Base-by-base conservation (phyloP, 2,888 invertebrate species). In the Antitype chi region DNA sequence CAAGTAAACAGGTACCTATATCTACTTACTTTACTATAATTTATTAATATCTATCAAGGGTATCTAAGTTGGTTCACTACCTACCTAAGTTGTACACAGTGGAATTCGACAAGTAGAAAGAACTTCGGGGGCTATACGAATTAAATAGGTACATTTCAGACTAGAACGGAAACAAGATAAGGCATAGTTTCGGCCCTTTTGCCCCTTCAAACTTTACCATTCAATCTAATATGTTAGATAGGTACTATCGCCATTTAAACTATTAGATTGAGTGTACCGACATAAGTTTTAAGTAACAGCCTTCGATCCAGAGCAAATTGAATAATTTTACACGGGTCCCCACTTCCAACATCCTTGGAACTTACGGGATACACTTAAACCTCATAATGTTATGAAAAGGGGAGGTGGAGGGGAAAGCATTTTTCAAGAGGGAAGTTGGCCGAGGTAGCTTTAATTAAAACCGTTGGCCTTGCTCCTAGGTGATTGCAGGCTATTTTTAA, bases 371-470 rank as follows among this genome's bases (percentile, higher is more conserved):
- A 63, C 76, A 38, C 69, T 69, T 77, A 67, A 76, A 80, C 62
- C 63, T 75, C 57, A 68, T 84, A 85, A 81, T 78, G 55, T 74
- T 85, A 86, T 80, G 70, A 57, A 71, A 85, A 77, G 47, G 43
- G 71, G 60, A 74, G 63, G 32, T 60, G 67, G 49, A 74, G 63
- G 70, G 68, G 55, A 76, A 78, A 59, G 64, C 76, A 64, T 78
- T 87, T 78, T 70, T 53, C n/a, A 57, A 68, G 76, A 57, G 60
- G 74, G 17, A 66, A 76, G 47, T 49, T 38, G 49, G n/a, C 17
- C 17, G 75, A n/a, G 70, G 70, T 70, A 62, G 49, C 68, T 67
- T 83, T 85, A 85, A 86, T 86, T 85, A 85, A 80, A 66, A 74
- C 59, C 17, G 68, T 28, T 64, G 72, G 60, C 72, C 49, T 75